phyloP scores from a whole-genome alignment of 2,797 vertebrate genomes.

The Acipenser transmontanus region DNA sequence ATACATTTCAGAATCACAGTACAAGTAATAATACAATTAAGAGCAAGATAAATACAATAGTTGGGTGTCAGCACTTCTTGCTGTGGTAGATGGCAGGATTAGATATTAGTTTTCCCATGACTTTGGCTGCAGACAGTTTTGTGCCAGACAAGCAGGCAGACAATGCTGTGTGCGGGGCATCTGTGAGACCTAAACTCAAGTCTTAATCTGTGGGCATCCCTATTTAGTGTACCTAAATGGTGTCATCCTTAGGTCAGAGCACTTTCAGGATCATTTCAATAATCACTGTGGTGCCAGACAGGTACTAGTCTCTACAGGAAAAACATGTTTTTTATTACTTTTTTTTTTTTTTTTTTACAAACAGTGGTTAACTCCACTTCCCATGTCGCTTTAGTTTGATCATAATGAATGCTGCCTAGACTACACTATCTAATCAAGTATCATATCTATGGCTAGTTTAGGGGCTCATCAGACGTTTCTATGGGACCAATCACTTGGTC shows the following conservation, averaged over 20 bases:
- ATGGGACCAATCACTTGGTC: slow-evolving; percentile 36
- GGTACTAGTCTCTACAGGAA: slow-evolving; percentile 34
- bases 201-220: no score
- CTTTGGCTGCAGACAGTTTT: no score
- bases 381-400: slow-evolving; percentile 55
- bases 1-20: no score
- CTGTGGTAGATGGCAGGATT: no score
- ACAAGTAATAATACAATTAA: no score
- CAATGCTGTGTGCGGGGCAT: slow-evolving; percentile 25
- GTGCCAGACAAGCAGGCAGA: background rate
- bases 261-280: slow-evolving; percentile 49
- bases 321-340: slow-evolving; percentile 33
- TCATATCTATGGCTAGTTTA: slow-evolving; percentile 49
- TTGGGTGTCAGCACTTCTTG: no score
- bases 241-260: slow-evolving; percentile 44
- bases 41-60: no score
- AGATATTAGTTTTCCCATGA: no score
- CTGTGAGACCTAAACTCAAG: slow-evolving; percentile 7
- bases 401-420: slow-evolving; percentile 46
- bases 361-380: slow-evolving; percentile 61
- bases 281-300: slow-evolving; percentile 40
- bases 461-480: slow-evolving; percentile 50
- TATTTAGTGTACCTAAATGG: slow-evolving; percentile 39
- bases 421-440: slow-evolving; percentile 46
- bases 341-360: slow-evolving; percentile 54